Conservation (phyloP, 1,140 invertebrate species). For the Drosophila azteca region DNA sequence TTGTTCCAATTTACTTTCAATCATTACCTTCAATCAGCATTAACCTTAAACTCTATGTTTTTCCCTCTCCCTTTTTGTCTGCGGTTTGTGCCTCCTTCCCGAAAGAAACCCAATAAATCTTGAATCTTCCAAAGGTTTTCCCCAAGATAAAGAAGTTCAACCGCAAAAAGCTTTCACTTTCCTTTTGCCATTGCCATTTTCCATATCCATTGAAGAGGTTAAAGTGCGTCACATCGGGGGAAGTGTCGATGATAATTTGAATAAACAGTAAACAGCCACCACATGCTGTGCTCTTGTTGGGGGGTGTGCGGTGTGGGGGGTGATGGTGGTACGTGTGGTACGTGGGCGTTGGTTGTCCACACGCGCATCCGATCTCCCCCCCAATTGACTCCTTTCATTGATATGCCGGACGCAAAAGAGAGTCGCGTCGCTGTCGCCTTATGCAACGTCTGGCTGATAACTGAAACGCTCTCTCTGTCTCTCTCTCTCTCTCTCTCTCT, state of each 20-base stretch:
- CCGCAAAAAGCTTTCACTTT: slow-evolving; percentile 70
- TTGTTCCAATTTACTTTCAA: no score
- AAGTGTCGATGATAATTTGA: slow-evolving; percentile 73
- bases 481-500: no score
- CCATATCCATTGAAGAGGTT: slow-evolving; percentile 31
- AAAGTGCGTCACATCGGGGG: slow-evolving; percentile 63
- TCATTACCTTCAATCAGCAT: no score
- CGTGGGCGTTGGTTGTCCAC: slow-evolving; percentile 46
- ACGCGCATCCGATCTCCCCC: slow-evolving; percentile 44
- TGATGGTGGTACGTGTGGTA: slow-evolving; percentile 29
- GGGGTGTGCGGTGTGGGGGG: neutral
- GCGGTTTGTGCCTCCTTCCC: neutral
- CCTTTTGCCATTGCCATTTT: neutral
- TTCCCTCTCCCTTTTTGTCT: no score
- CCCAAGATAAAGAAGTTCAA: slow-evolving; percentile 47
- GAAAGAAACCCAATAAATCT: no score
- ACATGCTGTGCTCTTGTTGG: neutral
- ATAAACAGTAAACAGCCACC: slow-evolving; percentile 33
- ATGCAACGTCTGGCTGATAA: slow-evolving; percentile 18
- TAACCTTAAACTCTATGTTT: no score
- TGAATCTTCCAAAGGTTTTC: no score
- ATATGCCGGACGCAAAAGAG: slow-evolving; percentile 54
- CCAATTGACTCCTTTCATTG: slow-evolving; percentile 57
- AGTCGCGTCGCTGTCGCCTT: slow-evolving; percentile 31
- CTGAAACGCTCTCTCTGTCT: no score